Evolutionary conservation across 2,113 vertebrate genomes (phyloP).

Genomic region (Callocephalon fimbriatum): DNA sequence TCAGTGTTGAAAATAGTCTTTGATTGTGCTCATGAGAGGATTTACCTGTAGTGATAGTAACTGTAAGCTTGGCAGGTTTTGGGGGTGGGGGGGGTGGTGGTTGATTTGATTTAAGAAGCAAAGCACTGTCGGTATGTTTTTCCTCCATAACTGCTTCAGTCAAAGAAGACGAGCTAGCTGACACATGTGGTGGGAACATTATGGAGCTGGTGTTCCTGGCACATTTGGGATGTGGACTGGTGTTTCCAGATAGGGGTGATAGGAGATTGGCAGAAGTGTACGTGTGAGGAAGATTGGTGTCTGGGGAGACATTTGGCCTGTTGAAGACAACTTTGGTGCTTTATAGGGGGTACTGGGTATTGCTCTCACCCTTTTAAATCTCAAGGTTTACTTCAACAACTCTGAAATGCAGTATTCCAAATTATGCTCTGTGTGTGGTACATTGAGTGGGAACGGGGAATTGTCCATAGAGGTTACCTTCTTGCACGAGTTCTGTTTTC

Average conservation of each 20-base stretch:
- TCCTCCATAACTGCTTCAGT: not conserved
- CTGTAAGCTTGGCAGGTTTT: not conserved
- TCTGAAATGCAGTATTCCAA: not conserved
- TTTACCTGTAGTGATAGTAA: not conserved
- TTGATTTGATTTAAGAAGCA: not conserved
- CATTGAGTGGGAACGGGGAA: not conserved
- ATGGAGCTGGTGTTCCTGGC: no score
- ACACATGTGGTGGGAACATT: rapidly evolving
- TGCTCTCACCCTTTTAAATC: not conserved
- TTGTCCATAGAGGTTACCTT: not conserved
- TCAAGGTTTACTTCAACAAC: not conserved
- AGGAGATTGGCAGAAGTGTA: not conserved
- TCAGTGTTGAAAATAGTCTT: not conserved
- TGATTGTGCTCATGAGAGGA: not conserved
- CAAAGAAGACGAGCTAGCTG: not conserved
- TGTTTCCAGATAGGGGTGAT: not conserved
- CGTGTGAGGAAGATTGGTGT: rapidly evolving
- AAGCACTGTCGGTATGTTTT: not conserved
- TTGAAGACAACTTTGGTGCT: not conserved
- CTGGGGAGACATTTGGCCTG: not conserved
- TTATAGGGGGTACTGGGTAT: not conserved
- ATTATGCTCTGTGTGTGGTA: not conserved
- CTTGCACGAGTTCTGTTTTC: not conserved
- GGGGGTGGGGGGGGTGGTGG: no score
- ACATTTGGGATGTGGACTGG: not conserved